Percentiles rank a stretch among this genome's conserved stretches.
These are phyloP conservation scores for Nannobrachium achirus DNA, from an alignment of 2,113 vertebrate genomes.

Conservation along the genomic window DNA sequence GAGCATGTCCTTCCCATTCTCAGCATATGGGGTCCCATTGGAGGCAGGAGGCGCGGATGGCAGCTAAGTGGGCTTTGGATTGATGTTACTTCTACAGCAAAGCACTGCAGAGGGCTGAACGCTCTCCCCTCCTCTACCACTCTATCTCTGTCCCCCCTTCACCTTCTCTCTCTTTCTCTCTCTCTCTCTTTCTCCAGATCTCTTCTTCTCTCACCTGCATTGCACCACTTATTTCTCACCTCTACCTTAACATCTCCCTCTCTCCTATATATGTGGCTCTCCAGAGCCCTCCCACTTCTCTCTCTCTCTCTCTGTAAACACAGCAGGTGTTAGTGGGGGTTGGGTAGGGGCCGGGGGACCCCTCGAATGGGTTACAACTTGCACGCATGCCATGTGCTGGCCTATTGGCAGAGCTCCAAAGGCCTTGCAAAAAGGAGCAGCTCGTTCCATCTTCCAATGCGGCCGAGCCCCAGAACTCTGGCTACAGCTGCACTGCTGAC, in stretches of 20 bases:
- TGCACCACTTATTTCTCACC: slow-evolving; percentile 79
- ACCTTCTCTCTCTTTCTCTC: not conserved
- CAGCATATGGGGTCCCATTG: not conserved
- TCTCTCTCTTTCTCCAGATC: slow-evolving; percentile 13
- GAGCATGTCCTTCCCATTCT: slow-evolving; percentile 37
- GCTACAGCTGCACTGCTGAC: no score
- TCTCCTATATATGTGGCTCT: slow-evolving; percentile 56
- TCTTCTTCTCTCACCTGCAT: slow-evolving; percentile 71
- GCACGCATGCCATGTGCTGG: no score
- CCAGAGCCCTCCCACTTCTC: slow-evolving; percentile 14
- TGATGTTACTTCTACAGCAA: not conserved
- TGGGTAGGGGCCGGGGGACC: no score
- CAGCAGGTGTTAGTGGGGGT: no score
- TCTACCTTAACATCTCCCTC: slow-evolving; percentile 61
- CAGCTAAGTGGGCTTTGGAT: not conserved
- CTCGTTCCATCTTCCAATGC: no score
- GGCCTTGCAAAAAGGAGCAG: no score
- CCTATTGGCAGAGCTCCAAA: no score
- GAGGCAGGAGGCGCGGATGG: not conserved
- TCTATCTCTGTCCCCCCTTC: slow-evolving; percentile 28
- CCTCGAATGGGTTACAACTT: no score
- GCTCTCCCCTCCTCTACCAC: not conserved
- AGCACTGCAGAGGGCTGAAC: slow-evolving; percentile 17
- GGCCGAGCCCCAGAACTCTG: no score
- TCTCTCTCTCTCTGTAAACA: slow-evolving; percentile 1